Base-by-base conservation (phyloP, 2,888 invertebrate species). In the Cryptus viduatorius region DNA sequence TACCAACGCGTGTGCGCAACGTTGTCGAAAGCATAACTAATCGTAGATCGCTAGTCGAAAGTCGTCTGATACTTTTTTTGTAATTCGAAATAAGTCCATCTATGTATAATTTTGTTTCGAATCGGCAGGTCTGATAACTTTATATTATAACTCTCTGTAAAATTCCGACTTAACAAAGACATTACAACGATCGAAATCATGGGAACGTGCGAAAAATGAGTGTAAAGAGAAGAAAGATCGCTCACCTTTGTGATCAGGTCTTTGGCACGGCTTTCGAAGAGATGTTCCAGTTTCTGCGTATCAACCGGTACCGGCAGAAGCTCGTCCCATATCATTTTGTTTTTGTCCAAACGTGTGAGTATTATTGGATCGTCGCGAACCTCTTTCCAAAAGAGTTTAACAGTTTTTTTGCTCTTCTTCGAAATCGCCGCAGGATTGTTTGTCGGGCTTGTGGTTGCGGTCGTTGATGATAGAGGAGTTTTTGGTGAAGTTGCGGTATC, bases 331-430 rank as follows among this genome's bases (percentile, higher is more conserved):
- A 99, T 97, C 90, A 96, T 96, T 73, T 93, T 93, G 87, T 92
- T 92, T 75, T 92, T 92, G 71, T 93, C 96, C 95, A 86, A 95
- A 95, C 92, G 89, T n/a, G 86, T 93, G 68, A 96, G 94, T 85
- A 96, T 96, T 48, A 96, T 94, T 0, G 96, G 96, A 91, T 96
- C 96, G 87, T 98, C 98, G 88, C 97, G 96, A 7, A 98, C 97
- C 94, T 99, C 98, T 92, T 98, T 98, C 99, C 99, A 99, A 94
- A 99, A 99, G 73, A 99, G 95, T 94, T 99, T 99, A 14, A 99
- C 97, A 31, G 99, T 99, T 93, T 99, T 98, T 94, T 99, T 99
- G 92, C 97, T 98, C 93, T 98, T 98, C 93, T 96, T 97, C 56
- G 96, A 95, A 0, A 94, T 96, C 93, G 85, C 95, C 93, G 91